Evolutionary conservation across 2,113 vertebrate species (phyloP), one percentile per base, ranked within the genome.

Genomic region (Gallinago undulata): DNA sequence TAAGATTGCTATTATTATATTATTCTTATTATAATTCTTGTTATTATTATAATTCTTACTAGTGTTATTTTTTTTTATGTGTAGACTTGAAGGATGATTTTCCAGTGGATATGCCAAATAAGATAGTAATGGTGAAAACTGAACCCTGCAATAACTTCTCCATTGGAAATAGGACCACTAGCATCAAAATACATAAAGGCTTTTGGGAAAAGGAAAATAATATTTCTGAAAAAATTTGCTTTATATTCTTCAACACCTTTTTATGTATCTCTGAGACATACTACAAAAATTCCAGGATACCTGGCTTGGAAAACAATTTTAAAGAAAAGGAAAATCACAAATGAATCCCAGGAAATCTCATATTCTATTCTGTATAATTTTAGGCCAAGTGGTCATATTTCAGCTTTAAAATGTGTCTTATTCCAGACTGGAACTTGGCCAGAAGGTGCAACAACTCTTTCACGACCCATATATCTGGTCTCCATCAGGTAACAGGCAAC

Each of bases 401-500:
- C 35, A 57, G 2, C 11, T 73, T 80, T 86, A 57, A 84, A 84
- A 64, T 59, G 11, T 66, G 2, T 75, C 27, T 70, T 6, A 2
- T 51, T 43, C 9, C 24, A 63, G 47, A 45, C 11, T 37, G 13
- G 10, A 24, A 66, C 7, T 24, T 70, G 47, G 7, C 13, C 24
- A 73, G 53, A 68, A 63, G 10, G 31, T 39, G 7, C 31, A 59
- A 45, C 12, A 45, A 3, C 6, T 82, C 25, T 50, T 59, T 70
- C 27, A 62, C 79, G 27, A 57, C 7, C 28, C 1, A 0, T 22
- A 10, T 14, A 8, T 4, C 30, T 48, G 23, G 5, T 53, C 27
- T 82, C 11, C 47, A 30, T 51, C 3, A 10, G 16, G n/a, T 22
- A 50, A 21, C 27, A 62, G 39, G 13, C 0, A 2, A 28, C 43